These are phyloP conservation scores for Actinostola sp. DNA, from an alignment of 92 coral and sea anemone species.

Conservation along the genomic window DNA sequence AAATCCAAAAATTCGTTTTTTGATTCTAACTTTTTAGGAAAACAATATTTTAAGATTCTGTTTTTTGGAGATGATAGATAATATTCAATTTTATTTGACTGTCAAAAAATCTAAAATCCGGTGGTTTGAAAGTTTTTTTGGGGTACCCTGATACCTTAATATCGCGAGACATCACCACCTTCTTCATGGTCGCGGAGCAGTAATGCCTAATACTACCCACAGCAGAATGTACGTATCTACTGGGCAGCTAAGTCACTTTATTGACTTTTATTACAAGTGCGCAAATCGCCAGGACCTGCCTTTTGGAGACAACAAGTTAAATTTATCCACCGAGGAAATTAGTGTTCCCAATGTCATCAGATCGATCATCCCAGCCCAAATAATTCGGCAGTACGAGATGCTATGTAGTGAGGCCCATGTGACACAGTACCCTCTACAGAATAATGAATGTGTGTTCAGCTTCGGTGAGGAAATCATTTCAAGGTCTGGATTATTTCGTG, in stretches of 20 bases:
- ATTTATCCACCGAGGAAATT: conserved; percentile 41
- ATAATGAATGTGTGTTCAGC: conserved; percentile 35
- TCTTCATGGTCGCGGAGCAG: conserved; percentile 63
- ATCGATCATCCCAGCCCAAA: conserved; percentile 40
- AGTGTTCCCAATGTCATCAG: conserved; percentile 41
- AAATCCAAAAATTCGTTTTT: no score
- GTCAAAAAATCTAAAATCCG: no score
- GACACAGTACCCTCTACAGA: conserved; percentile 28
- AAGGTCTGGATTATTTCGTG: conserved; percentile 30
- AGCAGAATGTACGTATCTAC: conserved; percentile 45
- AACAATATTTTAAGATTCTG: no score
- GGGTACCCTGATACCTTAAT: no score
- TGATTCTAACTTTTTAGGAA: no score
- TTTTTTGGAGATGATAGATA: no score
- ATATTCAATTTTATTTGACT: no score
- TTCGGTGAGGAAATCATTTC: conserved; percentile 37
- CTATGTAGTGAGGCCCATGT: conserved; percentile 45
- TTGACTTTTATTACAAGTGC: conserved; percentile 53
- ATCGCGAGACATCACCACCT: conserved; percentile 58
- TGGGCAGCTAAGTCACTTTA: conserved; percentile 50
- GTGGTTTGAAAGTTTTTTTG: no score
- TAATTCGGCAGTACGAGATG: conserved; percentile 43
- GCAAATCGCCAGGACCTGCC: conserved; percentile 59
- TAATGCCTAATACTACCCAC: conserved; percentile 20
- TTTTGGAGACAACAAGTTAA: conserved; percentile 41